Base-by-base conservation (phyloP, 2,888 invertebrate species). In the Rhingia campestris region DNA sequence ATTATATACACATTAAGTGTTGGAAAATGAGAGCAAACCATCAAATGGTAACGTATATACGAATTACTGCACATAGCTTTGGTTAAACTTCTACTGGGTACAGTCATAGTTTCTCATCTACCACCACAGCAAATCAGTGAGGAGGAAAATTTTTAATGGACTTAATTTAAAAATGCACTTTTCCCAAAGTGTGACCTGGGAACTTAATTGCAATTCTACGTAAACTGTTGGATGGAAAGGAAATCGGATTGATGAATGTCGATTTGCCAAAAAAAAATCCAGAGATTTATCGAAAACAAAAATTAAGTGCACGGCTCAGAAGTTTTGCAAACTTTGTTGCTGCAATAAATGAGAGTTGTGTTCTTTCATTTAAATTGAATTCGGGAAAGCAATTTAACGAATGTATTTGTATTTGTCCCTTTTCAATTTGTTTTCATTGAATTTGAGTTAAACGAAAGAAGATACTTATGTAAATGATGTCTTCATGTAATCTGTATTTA, bases 101-200 rank as follows among this genome's bases (percentile, higher is more conserved):
- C 39, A 35, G 56, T 74, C 64, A 32, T 37, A 63, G 43, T 43
- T 43, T 12, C 32, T 64, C 39, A 56, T 30, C 45, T 39, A 47
- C 22, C 10, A 56, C 14, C 63, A 53, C 43, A 58, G 76, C 64
- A 47, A 81, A 45, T 76, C 81, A 81, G 66, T 72, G 66, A 66
- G 59, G 70, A 81, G 81, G 81, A 81, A 81, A 81, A 81, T 81
- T 81, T 81, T 81, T 81, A 81, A 82, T 82, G 77, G 82, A 82
- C 77, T 82, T 82, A 82, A 82, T 82, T 82, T 82, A 73, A 77
- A 81, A 76, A 77, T 82, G 73, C 82, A 82, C 82, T 82, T 77
- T 76, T 69, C 45, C 76, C 72, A 63, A 82, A 82, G 82, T 82
- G 82, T 77, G 82, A 82, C 77, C 72, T 82, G 82, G 69, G 82